Conservation (phyloP, 1,140 invertebrate genomes). For the Grapholita molesta region DNA sequence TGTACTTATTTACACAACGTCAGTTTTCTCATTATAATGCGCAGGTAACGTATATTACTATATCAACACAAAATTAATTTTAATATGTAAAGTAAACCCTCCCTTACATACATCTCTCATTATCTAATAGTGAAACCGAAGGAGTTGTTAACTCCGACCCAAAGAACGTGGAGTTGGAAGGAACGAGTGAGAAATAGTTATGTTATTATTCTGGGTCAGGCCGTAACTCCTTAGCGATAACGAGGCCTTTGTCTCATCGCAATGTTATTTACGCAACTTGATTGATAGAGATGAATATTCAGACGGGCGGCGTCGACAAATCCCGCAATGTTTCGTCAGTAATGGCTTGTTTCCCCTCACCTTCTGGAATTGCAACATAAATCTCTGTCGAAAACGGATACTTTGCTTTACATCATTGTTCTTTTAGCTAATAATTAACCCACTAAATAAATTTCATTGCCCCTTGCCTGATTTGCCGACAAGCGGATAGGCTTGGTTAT, state of each 20-base stretch:
- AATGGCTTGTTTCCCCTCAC: constrained; percentile 43
- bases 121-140: constrained; percentile 2
- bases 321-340: constrained; percentile 38
- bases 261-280: constrained; percentile 46
- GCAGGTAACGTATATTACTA: neutral
- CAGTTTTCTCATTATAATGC: neutral
- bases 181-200: constrained; percentile 23
- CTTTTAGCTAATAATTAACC: constrained; percentile 35
- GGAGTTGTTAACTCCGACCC: constrained; percentile 2
- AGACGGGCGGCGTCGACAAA: constrained; percentile 47
- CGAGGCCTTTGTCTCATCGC: constrained; percentile 43
- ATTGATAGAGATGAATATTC: constrained; percentile 59
- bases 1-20: neutral
- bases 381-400: constrained; percentile 46
- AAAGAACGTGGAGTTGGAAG: neutral
- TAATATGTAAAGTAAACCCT: neutral
- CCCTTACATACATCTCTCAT: neutral
- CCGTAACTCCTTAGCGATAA: constrained; percentile 43
- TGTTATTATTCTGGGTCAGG: constrained; percentile 33
- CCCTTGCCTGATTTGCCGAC: neutral
- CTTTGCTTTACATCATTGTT: constrained; percentile 39
- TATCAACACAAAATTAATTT: neutral
- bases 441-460: constrained; percentile 19
- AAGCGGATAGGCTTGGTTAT: neutral
- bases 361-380: constrained; percentile 54